phyloP scores from a whole-genome alignment of 2,888 invertebrate genomes.

The Tupiocoris notatus region DNA sequence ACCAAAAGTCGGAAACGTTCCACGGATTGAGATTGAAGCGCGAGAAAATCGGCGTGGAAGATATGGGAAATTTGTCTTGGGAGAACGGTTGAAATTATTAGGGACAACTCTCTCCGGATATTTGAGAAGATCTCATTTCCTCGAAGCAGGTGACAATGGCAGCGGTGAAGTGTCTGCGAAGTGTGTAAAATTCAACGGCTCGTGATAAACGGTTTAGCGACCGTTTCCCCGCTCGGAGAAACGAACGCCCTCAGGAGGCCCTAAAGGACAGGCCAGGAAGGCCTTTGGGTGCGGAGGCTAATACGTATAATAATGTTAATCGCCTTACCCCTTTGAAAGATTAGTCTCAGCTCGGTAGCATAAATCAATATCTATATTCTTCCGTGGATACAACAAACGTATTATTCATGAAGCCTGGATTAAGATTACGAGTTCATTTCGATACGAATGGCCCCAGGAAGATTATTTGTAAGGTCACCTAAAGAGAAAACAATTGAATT shows the following conservation, averaged over 20 bases:
- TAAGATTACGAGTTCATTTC: no score
- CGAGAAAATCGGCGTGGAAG: not conserved
- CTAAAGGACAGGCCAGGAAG: not conserved
- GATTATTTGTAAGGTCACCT: no score
- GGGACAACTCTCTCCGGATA: constrained; percentile 22
- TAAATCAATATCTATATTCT: no score
- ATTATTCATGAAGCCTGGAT: no score
- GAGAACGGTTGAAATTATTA: constrained; percentile 22
- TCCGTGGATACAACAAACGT: no score
- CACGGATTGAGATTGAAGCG: not conserved
- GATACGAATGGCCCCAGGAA: no score
- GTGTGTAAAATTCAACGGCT: not conserved
- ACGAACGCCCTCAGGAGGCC: not conserved
- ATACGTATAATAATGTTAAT: not conserved
- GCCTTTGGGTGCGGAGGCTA: not conserved
- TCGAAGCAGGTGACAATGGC: not conserved
- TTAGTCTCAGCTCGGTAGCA: no score
- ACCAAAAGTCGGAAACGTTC: not conserved
- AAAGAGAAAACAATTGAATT: no score
- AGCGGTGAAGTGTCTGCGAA: not conserved
- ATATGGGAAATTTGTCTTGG: constrained; percentile 30
- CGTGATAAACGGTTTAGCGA: not conserved
- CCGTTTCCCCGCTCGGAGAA: not conserved
- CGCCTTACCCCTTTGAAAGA: not conserved
- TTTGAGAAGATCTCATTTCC: constrained; percentile 37